Conservation (phyloP, 2,888 invertebrate species). For the Himalopsyche japonica region DNA sequence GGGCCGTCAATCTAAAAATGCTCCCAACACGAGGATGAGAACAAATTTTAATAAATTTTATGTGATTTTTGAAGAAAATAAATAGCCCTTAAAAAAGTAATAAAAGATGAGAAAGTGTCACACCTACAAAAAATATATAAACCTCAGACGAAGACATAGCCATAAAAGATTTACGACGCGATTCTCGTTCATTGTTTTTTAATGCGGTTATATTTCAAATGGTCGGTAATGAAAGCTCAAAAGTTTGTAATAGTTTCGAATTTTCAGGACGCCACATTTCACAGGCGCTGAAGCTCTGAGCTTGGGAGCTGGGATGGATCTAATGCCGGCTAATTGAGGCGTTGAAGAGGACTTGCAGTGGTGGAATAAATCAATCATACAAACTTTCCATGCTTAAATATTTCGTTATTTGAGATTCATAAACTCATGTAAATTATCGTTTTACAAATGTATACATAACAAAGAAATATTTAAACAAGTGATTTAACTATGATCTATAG, state of each 20-base stretch:
- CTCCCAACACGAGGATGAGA: not conserved
- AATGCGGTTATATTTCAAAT: slow-evolving; percentile 4
- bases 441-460: no score
- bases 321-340: slow-evolving; percentile 8
- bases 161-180: not conserved
- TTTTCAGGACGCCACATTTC: not conserved
- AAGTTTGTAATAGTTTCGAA: slow-evolving; percentile 4
- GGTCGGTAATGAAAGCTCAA: not conserved
- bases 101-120: not conserved
- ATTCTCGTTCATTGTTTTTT: slow-evolving; percentile 2
- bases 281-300: not conserved
- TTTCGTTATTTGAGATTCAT: no score
- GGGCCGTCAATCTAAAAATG: not conserved
- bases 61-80: not conserved
- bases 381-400: no score
- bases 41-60: not conserved
- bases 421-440: no score
- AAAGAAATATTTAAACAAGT: no score
- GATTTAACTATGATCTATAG: no score
- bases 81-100: not conserved
- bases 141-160: not conserved
- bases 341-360: not conserved
- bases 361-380: not conserved
- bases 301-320: not conserved
- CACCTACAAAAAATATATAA: slow-evolving; percentile 1